Evolutionary conservation across 2,888 invertebrate species (phyloP).

Genomic region (Patella depressa): DNA sequence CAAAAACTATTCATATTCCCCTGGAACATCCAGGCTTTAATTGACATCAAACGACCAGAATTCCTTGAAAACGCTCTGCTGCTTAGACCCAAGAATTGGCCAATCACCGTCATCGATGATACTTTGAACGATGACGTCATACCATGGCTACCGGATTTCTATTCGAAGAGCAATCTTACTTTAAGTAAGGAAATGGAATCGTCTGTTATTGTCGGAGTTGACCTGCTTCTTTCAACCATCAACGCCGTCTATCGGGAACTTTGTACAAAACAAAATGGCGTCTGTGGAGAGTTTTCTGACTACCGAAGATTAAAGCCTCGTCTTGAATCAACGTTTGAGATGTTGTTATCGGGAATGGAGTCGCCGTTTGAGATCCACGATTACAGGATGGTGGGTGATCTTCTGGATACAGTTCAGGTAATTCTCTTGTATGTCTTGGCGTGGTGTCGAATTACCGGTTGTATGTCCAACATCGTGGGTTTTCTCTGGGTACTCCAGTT

Average conservation of each 20-base stretch:
- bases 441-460: too few species aligned
- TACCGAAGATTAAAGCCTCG: neutral
- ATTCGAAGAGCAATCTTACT: neutral
- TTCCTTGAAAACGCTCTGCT: conserved; percentile 17
- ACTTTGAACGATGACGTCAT: conserved; percentile 8
- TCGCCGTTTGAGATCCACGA: conserved; percentile 14
- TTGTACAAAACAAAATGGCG: conserved; percentile 23
- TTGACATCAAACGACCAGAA: neutral
- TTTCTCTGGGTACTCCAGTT: too few species aligned
- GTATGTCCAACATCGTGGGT: too few species aligned
- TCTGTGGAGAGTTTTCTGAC: conserved; percentile 16
- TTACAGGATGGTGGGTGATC: conserved; percentile 8
- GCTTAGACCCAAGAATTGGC: conserved; percentile 11
- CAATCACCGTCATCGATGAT: conserved; percentile 8
- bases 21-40: conserved; percentile 33
- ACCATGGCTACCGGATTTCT: conserved; percentile 28
- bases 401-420: conserved; percentile 10
- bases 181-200: conserved; percentile 11
- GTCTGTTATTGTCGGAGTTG: conserved; percentile 17
- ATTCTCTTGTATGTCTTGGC: neutral
- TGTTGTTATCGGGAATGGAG: conserved; percentile 10
- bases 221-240: conserved; percentile 17
- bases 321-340: conserved; percentile 9
- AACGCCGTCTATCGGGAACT: conserved; percentile 20
- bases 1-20: conserved; percentile 35